phyloP scores from a whole-genome alignment of 2,113 vertebrate species.

The Fulica atra region DNA sequence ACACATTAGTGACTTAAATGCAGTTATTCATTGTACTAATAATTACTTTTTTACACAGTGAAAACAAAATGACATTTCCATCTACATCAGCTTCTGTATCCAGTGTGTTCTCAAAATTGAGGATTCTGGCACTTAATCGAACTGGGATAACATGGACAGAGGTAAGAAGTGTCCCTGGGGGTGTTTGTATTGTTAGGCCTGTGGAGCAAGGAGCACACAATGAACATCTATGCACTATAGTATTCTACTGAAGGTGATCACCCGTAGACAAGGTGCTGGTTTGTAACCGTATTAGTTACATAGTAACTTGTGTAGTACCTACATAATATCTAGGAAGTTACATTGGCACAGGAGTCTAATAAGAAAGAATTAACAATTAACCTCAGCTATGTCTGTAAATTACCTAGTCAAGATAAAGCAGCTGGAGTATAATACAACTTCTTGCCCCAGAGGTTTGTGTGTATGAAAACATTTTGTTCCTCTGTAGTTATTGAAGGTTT shows the following conservation, averaged over 20 bases:
- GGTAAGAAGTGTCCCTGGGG: conserved; percentile 72
- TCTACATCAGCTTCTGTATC: conserved; percentile 32
- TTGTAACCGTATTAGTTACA: rapidly evolving
- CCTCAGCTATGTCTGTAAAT: background rate
- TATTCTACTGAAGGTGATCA: background rate
- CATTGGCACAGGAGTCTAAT: background rate
- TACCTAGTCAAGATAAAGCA: background rate
- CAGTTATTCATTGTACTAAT: background rate
- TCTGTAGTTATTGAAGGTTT: background rate
- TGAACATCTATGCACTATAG: background rate
- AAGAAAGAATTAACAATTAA: background rate
- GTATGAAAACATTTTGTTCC: background rate
- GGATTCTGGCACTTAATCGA: conserved; percentile 81
- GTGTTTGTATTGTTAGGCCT: background rate
- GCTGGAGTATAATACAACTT: background rate
- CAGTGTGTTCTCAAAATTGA: conserved; percentile 78
- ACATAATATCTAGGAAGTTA: background rate
- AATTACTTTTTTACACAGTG: conserved; percentile 68
- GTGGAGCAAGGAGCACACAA: background rate
- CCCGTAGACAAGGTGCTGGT: background rate
- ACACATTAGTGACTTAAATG: background rate
- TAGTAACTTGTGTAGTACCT: background rate
- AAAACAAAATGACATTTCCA: conserved; percentile 84
- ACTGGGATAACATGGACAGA: conserved; percentile 88
- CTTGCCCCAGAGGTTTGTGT: background rate